phyloP scores from a whole-genome alignment of 1,140 invertebrate genomes.

The Proctacanthus coquilletti region DNA sequence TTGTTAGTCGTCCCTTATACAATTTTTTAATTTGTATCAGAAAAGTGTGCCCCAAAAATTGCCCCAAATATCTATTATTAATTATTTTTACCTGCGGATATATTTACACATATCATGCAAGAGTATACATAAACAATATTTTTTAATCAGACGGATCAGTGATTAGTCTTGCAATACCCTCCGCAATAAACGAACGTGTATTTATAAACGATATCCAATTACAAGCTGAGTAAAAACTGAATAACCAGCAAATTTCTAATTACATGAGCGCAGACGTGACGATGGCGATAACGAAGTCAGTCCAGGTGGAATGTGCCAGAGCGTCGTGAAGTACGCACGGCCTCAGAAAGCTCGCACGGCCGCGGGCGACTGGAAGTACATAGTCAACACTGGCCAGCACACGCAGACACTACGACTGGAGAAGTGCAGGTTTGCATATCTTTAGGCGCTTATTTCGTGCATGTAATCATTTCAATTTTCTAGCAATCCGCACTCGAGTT shows the following conservation, averaged over 20 bases:
- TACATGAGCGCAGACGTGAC: constrained; percentile 33
- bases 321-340: constrained; percentile 65
- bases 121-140: too few species aligned
- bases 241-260: neutral
- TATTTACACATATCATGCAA: too few species aligned
- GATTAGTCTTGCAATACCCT: too few species aligned
- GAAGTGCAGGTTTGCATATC: constrained; percentile 53
- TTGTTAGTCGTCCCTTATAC: too few species aligned
- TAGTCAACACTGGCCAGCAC: constrained; percentile 73
- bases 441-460: neutral
- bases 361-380: constrained; percentile 71
- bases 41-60: too few species aligned
- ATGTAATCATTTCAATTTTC: constrained; percentile 15
- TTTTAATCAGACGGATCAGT: too few species aligned
- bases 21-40: too few species aligned
- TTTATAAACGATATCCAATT: too few species aligned
- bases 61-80: too few species aligned
- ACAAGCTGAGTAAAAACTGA: too few species aligned
- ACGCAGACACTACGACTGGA: constrained; percentile 71
- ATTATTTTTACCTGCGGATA: too few species aligned
- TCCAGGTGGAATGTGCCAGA: constrained; percentile 56
- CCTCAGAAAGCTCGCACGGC: constrained; percentile 68
- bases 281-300: constrained; percentile 29
- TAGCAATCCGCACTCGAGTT: constrained; percentile 56
- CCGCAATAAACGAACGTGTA: too few species aligned